These are phyloP conservation scores for Smutsia temminckii DNA, from an alignment of 2,797 vertebrate genomes.

Conservation along the genomic window DNA sequence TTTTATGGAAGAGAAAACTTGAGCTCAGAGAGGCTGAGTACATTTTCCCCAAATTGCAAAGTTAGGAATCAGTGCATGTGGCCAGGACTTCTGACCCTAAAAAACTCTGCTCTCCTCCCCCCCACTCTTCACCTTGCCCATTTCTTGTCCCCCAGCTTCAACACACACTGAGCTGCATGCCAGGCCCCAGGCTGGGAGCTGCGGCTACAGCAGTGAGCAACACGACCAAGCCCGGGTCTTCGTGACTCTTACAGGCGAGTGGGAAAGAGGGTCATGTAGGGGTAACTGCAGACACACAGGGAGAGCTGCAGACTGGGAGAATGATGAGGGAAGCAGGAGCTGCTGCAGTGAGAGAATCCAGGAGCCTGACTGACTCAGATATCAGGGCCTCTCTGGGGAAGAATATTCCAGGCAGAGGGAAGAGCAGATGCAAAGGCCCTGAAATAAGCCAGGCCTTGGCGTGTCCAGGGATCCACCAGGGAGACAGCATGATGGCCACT, in stretches of 20 bases:
- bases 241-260: accelerated
- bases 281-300: accelerated
- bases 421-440: neutral
- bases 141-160: neutral
- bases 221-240: neutral
- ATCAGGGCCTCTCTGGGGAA: neutral
- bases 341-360: accelerated
- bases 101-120: neutral
- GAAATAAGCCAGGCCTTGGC: no score
- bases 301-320: neutral
- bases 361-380: accelerated
- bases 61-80: neutral
- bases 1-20: neutral
- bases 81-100: neutral
- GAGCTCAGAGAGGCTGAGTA: neutral
- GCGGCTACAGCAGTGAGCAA: neutral
- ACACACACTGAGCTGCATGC: neutral
- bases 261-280: neutral
- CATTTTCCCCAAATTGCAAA: neutral
- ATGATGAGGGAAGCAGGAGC: no score
- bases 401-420: neutral
- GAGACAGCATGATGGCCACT: neutral
- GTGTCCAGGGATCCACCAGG: neutral
- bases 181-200: neutral
- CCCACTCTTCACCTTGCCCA: neutral